These are phyloP conservation scores for Sylvietta virens DNA, from an alignment of 2,113 vertebrate species.

Conservation along the genomic window DNA sequence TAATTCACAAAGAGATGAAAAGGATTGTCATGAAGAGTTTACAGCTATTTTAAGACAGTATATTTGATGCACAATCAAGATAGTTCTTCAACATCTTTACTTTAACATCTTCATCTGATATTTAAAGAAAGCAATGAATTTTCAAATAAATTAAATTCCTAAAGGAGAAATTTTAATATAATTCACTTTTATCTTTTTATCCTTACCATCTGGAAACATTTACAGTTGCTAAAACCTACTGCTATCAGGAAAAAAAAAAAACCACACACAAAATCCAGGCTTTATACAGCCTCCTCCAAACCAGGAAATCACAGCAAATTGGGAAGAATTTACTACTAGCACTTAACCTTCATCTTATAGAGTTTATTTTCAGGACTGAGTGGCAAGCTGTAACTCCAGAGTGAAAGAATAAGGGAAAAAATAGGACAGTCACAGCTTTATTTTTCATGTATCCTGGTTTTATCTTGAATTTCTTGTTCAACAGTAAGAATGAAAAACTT, in stretches of 20 bases:
- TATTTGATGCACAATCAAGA: neutral
- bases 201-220: conserved; percentile 1
- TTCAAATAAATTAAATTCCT: neutral
- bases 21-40: neutral
- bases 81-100: neutral
- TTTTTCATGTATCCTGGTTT: neutral
- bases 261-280: neutral
- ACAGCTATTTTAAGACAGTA: neutral
- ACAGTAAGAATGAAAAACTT: neutral
- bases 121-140: neutral
- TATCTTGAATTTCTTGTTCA: neutral
- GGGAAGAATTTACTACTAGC: neutral
- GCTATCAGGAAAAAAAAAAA: neutral
- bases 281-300: neutral
- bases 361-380: neutral
- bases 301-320: neutral
- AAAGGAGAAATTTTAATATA: neutral
- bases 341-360: neutral
- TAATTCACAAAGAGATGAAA: neutral
- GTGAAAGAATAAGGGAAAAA: neutral
- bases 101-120: neutral
- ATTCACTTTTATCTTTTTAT: conserved; percentile 14
- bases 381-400: neutral
- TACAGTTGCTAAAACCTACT: neutral
- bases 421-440: neutral